phyloP scores from a whole-genome alignment of 2,888 invertebrate species.

The Deladenus siricidicola region DNA sequence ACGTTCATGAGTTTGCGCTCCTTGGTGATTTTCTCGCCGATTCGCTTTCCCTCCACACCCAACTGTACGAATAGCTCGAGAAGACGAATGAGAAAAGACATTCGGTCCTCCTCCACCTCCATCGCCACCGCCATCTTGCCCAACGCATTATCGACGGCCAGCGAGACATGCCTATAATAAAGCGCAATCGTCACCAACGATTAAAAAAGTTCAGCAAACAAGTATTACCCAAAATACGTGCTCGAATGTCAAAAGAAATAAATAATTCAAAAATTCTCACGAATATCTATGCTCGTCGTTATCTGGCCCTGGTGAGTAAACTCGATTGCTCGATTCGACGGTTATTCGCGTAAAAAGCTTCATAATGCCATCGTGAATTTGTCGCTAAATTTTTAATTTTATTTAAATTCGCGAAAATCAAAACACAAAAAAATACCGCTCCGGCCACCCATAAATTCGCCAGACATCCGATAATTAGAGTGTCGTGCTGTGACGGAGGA shows the following conservation, averaged over 20 bases:
- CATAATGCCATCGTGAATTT: conserved; percentile 86
- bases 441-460: conserved; percentile 91
- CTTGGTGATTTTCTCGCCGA: conserved; percentile 77
- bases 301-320: conserved; percentile 40
- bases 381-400: conserved; percentile 54
- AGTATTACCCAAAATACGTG: too few relatives aligned
- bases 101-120: conserved; percentile 66
- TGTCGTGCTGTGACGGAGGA: conserved; percentile 63
- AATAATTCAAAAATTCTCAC: conserved; percentile 27
- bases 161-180: conserved; percentile 69
- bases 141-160: conserved; percentile 87
- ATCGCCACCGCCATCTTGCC: conserved; percentile 91
- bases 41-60: conserved; percentile 88
- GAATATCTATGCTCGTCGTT: conserved; percentile 39
- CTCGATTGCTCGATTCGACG: conserved; percentile 65
- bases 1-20: not conserved
- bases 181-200: not conserved
- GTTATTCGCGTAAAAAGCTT: conserved; percentile 93
- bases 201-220: too few relatives aligned
- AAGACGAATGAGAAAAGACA: conserved; percentile 60
- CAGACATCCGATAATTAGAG: conserved; percentile 87
- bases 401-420: not conserved
- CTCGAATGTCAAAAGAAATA: too few relatives aligned
- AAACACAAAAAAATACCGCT: conserved; percentile 26
- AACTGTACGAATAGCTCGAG: conserved; percentile 94